These are phyloP conservation scores for Pelosia muscerda DNA, from an alignment of 2,888 invertebrate species.

Conservation along the genomic window DNA sequence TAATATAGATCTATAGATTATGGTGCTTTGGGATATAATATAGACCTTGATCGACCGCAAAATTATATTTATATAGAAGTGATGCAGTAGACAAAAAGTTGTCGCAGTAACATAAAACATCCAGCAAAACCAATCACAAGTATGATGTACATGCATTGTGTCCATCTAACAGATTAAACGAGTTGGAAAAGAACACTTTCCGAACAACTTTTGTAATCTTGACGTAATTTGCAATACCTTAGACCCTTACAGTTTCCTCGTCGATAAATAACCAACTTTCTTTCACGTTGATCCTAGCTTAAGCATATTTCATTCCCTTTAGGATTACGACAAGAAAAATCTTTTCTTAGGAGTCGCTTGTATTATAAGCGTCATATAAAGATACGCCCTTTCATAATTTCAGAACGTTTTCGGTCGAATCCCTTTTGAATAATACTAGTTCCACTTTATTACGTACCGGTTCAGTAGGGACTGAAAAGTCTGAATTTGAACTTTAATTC, in stretches of 20 bases:
- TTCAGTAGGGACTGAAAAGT: constrained; percentile 19
- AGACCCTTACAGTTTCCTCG: constrained; percentile 46
- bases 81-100: constrained; percentile 19
- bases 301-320: constrained; percentile 63
- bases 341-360: constrained; percentile 52
- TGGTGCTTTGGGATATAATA: no score
- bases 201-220: constrained; percentile 56
- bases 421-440: constrained; percentile 44
- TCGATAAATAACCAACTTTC: constrained; percentile 60
- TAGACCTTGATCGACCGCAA: constrained; percentile 4
- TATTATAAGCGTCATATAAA: constrained; percentile 50
- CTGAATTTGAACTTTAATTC: constrained; percentile 6
- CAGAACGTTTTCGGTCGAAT: constrained; percentile 32
- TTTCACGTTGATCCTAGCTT: constrained; percentile 57
- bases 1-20: no score
- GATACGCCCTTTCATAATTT: constrained; percentile 54
- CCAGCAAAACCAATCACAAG: constrained; percentile 48
- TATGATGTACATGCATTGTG: constrained; percentile 47
- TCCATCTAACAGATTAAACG: constrained; percentile 51
- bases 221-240: constrained; percentile 54
- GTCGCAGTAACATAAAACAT: constrained; percentile 18
- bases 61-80: constrained; percentile 14
- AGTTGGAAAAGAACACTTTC: constrained; percentile 55
- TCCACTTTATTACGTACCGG: constrained; percentile 21
- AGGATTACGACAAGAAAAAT: constrained; percentile 52